These are phyloP conservation scores for Torymus auratus DNA, from an alignment of 2,888 invertebrate species.

Conservation along the genomic window DNA sequence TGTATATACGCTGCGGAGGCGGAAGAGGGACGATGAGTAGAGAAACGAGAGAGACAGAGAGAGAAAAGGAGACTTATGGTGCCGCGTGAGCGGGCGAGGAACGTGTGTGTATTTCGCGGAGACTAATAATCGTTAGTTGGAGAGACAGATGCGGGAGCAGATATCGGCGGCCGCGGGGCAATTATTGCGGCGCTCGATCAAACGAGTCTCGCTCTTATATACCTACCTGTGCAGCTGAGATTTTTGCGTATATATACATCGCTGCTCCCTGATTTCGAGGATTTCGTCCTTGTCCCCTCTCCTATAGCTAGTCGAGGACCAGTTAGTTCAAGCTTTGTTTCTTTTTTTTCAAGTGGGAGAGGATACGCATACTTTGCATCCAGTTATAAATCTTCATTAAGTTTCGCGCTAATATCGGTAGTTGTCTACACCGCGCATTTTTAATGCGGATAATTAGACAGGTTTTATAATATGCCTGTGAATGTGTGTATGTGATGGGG, in stretches of 20 bases:
- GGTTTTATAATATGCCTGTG: neutral
- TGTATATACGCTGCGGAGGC: constrained; percentile 42
- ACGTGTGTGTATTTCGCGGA: constrained; percentile 53
- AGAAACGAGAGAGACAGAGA: constrained; percentile 58
- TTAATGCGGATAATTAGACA: constrained; percentile 37
- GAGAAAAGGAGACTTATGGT: neutral
- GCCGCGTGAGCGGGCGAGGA: no score
- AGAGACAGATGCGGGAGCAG: constrained; percentile 67
- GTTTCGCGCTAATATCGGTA: constrained; percentile 20
- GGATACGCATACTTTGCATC: constrained; percentile 8
- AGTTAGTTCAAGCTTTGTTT: neutral
- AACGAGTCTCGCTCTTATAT: constrained; percentile 52
- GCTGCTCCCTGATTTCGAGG: neutral
- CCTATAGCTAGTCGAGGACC: no score
- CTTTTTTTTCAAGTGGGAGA: neutral
- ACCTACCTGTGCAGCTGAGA: no score
- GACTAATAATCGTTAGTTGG: constrained; percentile 71
- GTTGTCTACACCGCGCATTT: constrained; percentile 17
- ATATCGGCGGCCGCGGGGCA: constrained; percentile 67
- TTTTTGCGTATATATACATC: neutral
- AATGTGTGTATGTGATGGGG: neutral
- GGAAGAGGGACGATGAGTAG: constrained; percentile 60
- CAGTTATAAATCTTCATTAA: constrained; percentile 50
- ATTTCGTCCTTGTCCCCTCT: neutral
- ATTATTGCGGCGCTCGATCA: constrained; percentile 70